Evolutionary conservation across 2,797 vertebrate genomes (phyloP), one percentile per base, ranked within the genome.

Genomic region (Lophotriccus pileatus): DNA sequence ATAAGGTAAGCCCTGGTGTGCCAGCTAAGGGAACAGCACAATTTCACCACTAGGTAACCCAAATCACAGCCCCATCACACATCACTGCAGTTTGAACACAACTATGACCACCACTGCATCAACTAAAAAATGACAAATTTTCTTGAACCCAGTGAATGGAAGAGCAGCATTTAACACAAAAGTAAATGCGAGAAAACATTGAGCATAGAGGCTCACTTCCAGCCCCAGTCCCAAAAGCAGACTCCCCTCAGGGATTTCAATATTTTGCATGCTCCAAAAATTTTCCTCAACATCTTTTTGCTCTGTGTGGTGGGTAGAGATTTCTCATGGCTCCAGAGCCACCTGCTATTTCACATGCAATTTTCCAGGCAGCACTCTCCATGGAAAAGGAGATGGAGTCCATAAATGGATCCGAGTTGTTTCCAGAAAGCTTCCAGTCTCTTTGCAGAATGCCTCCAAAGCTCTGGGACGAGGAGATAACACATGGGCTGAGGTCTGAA

Each of bases 381-480:
- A 66, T 8, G 6, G 66, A 81, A 91, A 93, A 93, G 43, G 7
- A 84, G 37, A 10, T 21, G 27, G 36, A 52, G 32, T 22, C 78
- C 44, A 84, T 34, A 82, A 79, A 88, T 3, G 37, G 36, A 90
- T 53, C 27, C 0, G 0, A 69, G 21, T 4, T 50, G 37, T 46
- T 34, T 30, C 52, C 41, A 41, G 10, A 93, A 73, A 73, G 15
- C 12, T 58, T 84, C 52, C 75, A 58, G 69, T 9, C 28, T 63
- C 79, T 81, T 69, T 39, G 30, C 32, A 78, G 32, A 32, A 82
- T 16, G 16, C 25, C 64, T 78, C 52, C 7, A 12, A 74, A 86
- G 80, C 0, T 0, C 59, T 18, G 14, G 11, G 24, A 62, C 0
- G 0, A 75, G 72, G 37, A 82, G 41, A 41, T 9, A 9, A 55